Percentiles rank a stretch among this genome's conserved stretches.
These are phyloP conservation scores for Silurus meridionalis DNA, from an alignment of 2,113 vertebrate genomes.

Conservation along the genomic window DNA sequence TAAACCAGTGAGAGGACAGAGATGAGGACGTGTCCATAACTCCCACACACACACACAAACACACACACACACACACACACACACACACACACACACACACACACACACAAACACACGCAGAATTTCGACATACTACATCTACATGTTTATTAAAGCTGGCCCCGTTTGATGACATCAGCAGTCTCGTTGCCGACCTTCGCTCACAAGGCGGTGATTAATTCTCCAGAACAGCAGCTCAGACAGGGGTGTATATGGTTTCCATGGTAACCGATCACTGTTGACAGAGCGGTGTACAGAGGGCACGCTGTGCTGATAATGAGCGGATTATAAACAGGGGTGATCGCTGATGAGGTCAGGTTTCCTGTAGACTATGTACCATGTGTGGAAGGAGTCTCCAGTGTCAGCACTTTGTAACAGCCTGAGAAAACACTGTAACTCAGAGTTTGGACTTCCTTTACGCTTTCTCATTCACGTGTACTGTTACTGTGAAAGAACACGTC, in stretches of 20 bases:
- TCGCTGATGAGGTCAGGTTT: no score
- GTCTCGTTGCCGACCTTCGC: no score
- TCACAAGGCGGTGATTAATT: background rate
- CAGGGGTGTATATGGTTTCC: background rate
- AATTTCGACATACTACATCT: background rate
- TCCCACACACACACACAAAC: no score
- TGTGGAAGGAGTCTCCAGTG: background rate
- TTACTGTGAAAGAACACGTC: no score
- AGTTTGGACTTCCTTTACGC: no score
- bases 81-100: no score
- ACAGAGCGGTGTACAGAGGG: background rate
- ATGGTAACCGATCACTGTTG: background rate
- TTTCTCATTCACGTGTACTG: no score
- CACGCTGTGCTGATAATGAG: no score
- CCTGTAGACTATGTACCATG: background rate
- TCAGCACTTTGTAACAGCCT: background rate
- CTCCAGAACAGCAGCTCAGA: background rate
- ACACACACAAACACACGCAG: no score
- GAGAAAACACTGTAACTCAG: no score
- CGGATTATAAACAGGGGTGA: no score
- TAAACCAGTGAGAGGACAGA: conserved; percentile 23
- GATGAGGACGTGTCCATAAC: background rate
- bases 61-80: no score
- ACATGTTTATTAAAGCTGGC: background rate
- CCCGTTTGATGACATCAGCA: background rate